These are phyloP conservation scores for Rattus rattus DNA, from an alignment of 2,113 vertebrate species.

Conservation along the genomic window DNA sequence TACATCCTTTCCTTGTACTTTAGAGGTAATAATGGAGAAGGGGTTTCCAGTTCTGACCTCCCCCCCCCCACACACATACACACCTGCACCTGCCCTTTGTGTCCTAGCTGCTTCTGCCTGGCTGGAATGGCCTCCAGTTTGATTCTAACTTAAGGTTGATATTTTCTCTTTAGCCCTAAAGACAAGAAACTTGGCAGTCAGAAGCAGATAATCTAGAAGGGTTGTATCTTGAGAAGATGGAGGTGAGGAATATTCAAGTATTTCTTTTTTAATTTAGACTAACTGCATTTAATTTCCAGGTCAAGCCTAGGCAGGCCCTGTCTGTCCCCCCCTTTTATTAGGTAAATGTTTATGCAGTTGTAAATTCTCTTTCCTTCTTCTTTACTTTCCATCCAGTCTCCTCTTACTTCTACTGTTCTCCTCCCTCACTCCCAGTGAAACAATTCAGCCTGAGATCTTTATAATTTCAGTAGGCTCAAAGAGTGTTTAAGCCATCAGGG, in stretches of 20 bases:
- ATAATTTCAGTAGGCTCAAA: not conserved
- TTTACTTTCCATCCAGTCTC: not conserved
- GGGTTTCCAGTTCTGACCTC: not conserved
- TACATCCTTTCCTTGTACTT: not conserved
- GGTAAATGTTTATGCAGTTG: not conserved
- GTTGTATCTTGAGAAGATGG: not conserved
- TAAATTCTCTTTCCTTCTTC: not conserved
- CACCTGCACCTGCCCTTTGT: not conserved
- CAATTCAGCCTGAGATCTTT: not conserved
- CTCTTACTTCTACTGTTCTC: too few species aligned
- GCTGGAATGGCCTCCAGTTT: not conserved
- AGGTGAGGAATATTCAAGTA: not conserved
- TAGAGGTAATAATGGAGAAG: not conserved
- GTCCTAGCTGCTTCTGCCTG: not conserved
- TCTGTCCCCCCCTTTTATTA: not conserved
- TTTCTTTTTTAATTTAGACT: not conserved
- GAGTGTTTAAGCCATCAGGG: not conserved
- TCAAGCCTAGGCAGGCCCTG: not conserved
- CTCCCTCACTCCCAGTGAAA: not conserved
- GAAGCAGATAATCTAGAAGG: not conserved
- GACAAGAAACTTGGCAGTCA: not conserved
- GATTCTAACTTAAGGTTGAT: not conserved
- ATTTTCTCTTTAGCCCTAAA: not conserved
- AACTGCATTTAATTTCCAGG: not conserved
- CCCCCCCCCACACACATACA: not conserved